Evolutionary conservation across 2,888 invertebrate genomes (phyloP), one percentile per base, ranked within the genome.

Genomic region (Julus scandinavius): DNA sequence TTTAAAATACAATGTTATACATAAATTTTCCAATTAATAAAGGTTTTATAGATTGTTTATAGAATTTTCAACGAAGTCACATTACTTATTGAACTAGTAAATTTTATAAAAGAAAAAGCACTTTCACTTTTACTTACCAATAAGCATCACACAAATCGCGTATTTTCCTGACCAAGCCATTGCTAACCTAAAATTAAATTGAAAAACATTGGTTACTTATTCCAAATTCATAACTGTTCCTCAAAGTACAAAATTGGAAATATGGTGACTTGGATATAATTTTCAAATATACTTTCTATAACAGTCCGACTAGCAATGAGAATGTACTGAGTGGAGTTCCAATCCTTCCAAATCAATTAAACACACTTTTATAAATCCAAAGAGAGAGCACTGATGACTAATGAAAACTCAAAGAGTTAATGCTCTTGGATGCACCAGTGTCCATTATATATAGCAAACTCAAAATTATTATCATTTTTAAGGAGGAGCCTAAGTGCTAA

Each of bases 401-500:
- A 9, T 80, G 80, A 80, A 80, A 11, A 38, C 80, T 80, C 13
- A 38, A 29, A 9, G 80, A 38, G 80, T 80, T 13, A 80, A 80
- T 80, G 80, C 80, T 80, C 80, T 38, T 80, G 38, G 80, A 29
- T 29, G 29, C 80, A 80, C 38, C 80, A 38, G 38, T 80, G 80
- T 80, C 38, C 80, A 38, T 80, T 80, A 80, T 80, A 29, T 29
- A 80, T 80, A 80, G 80, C 80, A 80, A 80, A 80, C 80, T 80
- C 13, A 29, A 80, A 72, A 72, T 72, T 72, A 72, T 29, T 9
- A 20, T 72, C 54, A 54, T 80, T 80, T 38, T 29, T 9, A 38
- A 38, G 80, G 38, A 38, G 80, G 38, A 38, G 38, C 80, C 13
- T 9, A 38, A 80, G 38, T 80, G 80, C 38, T 38, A 80, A 80